Evolutionary conservation across 2,888 invertebrate genomes (phyloP).

Genomic region (Cremastobaeus sp.): DNA sequence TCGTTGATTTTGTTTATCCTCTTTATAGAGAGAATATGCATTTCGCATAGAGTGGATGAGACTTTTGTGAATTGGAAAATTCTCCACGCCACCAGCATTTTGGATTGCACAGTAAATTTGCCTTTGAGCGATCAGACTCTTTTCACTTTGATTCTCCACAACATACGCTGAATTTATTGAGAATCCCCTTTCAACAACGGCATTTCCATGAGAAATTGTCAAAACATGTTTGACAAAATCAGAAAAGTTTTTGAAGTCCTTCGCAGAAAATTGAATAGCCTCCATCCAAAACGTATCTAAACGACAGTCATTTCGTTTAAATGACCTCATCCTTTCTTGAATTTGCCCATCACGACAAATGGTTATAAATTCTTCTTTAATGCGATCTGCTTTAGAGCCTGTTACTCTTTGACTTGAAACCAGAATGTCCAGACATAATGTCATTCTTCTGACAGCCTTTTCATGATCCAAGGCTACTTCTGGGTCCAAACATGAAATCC

Average conservation of each 20-base stretch:
- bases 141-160: slow-evolving; percentile 59
- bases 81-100: slow-evolving; percentile 43
- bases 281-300: slow-evolving; percentile 27
- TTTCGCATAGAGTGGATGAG: slow-evolving; percentile 54
- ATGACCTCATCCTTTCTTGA: slow-evolving; percentile 13
- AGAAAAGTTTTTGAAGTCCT: slow-evolving; percentile 10
- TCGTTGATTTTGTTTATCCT: slow-evolving; percentile 22
- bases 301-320: slow-evolving; percentile 6
- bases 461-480: slow-evolving; percentile 8
- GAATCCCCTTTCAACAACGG: slow-evolving; percentile 60
- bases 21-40: slow-evolving; percentile 44
- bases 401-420: slow-evolving; percentile 8
- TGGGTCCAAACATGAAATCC: slow-evolving; percentile 35
- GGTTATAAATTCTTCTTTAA: slow-evolving; percentile 7
- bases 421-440: slow-evolving; percentile 19
- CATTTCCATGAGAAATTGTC: slow-evolving; percentile 62
- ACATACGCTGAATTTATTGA: slow-evolving; percentile 62
- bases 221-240: slow-evolving; percentile 51
- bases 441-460: slow-evolving; percentile 12
- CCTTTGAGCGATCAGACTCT: slow-evolving; percentile 57
- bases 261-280: slow-evolving; percentile 4
- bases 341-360: slow-evolving; percentile 3
- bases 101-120: slow-evolving; percentile 57
- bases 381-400: slow-evolving; percentile 21
- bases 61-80: slow-evolving; percentile 50